Conservation (phyloP, 2,888 invertebrate genomes). For the Temnothorax ravouxi region DNA sequence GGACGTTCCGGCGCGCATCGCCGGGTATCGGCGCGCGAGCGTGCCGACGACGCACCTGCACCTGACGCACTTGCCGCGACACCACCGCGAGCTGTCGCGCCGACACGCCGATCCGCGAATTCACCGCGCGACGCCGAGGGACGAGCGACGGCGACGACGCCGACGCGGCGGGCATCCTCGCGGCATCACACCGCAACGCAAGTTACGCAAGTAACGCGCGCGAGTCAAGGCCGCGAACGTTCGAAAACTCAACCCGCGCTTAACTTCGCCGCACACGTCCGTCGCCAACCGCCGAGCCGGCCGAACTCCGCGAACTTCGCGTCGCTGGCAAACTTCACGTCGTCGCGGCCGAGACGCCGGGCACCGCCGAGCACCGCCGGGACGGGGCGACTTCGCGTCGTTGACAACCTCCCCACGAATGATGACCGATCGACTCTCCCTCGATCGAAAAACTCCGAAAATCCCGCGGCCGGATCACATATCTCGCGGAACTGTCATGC, state of each 20-base stretch:
- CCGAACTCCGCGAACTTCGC: neutral
- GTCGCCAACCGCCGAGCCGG: no score
- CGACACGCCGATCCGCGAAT: slow-evolving; percentile 55
- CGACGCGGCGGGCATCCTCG: slow-evolving; percentile 70
- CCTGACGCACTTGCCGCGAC: slow-evolving; percentile 71
- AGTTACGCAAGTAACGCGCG: slow-evolving; percentile 59
- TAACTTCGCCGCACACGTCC: neutral
- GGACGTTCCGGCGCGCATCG: slow-evolving; percentile 40
- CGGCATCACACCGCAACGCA: slow-evolving; percentile 70
- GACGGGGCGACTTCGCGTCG: neutral
- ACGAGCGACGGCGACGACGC: slow-evolving; percentile 61
- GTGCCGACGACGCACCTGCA: slow-evolving; percentile 61
- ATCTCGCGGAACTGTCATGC: slow-evolving; percentile 6
- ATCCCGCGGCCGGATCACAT: neutral
- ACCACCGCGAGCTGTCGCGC: slow-evolving; percentile 53
- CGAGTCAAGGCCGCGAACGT: slow-evolving; percentile 63
- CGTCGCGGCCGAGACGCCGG: neutral
- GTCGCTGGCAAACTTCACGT: slow-evolving; percentile 16
- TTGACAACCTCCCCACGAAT: slow-evolving; percentile 6
- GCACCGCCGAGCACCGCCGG: no score
- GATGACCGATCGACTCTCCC: neutral
- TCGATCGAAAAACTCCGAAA: neutral
- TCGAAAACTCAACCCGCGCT: slow-evolving; percentile 60
- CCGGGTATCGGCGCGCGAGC: slow-evolving; percentile 28
- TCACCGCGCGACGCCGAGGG: slow-evolving; percentile 63